Evolutionary conservation across 1,140 invertebrate genomes (phyloP), one percentile per base, ranked within the genome.

Genomic region (Drosophila mauritiana): DNA sequence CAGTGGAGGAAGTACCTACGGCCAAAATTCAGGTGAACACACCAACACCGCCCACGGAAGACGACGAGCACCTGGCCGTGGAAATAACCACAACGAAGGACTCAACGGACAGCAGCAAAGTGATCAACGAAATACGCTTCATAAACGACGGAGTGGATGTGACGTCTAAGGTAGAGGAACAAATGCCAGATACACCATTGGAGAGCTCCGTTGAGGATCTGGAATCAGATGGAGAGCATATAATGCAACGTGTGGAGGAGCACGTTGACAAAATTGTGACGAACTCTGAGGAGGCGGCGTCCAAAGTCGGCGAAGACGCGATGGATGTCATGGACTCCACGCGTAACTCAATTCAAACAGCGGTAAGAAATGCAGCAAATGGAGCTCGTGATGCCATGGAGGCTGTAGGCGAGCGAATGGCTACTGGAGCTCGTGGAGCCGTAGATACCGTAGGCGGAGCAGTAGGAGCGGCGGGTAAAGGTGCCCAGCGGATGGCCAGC

Each of bases 91-190:
- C 91, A 6, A 91, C 68, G 6, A 77, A 78, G 8, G 91, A 92
- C 57, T 73, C 79, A 1, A 51, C 78, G 52, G 91, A 91, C 58
- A 73, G 86, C 53, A 90, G 73, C 25, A 90, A 90, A 13, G 76
- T 91, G 25, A 70, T 92, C 0, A 92, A 92, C 56, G 91, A 92
- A 57, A 92, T 92, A 48, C 82, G 91, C 1, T 92, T 92, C 37
- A 92, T 92, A 20, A 92, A 92, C 54, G 91, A 92, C 55, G 91
- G 91, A n/a, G 63, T 92, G 36, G 91, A 92, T 83, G 91, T 92
- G 25, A 92, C 91, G 3, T 84, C 77, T 17, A 92, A 86, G 42
- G 88, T 91, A 40, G 78, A 90, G 31, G 70, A 90, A 36, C 78
- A 81, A 52, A 86, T 90, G 80, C 59, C 64, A 0, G 75, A 82